phyloP scores from a whole-genome alignment of 2,888 invertebrate species.

The Troilus luridus region DNA sequence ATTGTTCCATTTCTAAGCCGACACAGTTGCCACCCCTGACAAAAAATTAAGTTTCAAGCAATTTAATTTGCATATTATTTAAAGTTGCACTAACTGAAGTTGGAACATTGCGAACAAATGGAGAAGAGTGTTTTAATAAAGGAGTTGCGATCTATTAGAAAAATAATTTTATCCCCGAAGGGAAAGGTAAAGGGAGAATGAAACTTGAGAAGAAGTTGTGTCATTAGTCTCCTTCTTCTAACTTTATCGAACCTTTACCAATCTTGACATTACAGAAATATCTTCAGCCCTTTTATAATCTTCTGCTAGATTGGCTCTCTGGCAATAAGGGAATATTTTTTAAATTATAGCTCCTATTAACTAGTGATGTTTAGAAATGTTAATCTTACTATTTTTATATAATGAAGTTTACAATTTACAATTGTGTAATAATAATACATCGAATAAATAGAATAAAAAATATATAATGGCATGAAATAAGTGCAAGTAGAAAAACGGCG shows the following conservation, averaged over 20 bases:
- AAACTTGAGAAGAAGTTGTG: neutral
- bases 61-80: neutral
- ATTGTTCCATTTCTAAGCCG: too few species aligned
- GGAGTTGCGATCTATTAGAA: neutral
- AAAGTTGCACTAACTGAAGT: neutral
- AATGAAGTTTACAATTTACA: too few species aligned
- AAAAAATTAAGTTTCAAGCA: neutral
- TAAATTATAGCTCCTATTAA: too few species aligned
- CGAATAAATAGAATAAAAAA: too few species aligned
- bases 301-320: neutral
- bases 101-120: neutral
- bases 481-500: too few species aligned
- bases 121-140: neutral
- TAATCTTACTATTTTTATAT: too few species aligned
- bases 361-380: too few species aligned
- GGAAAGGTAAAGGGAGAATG: neutral
- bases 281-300: neutral
- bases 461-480: too few species aligned
- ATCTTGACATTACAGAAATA: neutral
- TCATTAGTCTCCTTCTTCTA: neutral
- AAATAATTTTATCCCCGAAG: constrained; percentile 6
- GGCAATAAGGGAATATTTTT: neutral
- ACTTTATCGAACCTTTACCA: neutral
- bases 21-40: too few species aligned
- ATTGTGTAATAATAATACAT: too few species aligned